A percentile compares a stretch with the other conserved stretches of the same genome.
These are phyloP conservation scores for Fratercula arctica DNA, from an alignment of 2,797 vertebrate species.

Conservation along the genomic window DNA sequence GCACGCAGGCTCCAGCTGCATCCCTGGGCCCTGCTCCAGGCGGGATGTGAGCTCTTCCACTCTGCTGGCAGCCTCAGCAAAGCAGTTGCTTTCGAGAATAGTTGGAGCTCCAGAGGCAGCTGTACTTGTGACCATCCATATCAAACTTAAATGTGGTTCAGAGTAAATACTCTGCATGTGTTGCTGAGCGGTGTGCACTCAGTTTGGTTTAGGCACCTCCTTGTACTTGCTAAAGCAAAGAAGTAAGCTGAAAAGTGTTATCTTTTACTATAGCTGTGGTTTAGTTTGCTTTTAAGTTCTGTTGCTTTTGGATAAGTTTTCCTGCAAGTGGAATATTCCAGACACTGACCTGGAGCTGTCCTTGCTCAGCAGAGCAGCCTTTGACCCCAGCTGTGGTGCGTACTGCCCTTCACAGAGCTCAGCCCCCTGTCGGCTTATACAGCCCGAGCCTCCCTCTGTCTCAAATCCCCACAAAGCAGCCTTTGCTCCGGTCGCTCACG, in stretches of 20 bases:
- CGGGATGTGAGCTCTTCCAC: neutral
- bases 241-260: neutral
- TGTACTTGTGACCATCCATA: neutral
- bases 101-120: neutral
- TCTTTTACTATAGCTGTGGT: neutral
- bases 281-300: neutral
- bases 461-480: neutral
- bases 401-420: neutral
- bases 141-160: neutral
- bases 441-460: neutral
- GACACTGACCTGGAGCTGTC: neutral
- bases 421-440: neutral
- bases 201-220: neutral
- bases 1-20: neutral
- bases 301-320: neutral
- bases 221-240: neutral
- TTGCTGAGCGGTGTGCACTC: neutral
- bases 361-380: neutral
- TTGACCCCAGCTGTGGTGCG: neutral
- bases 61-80: neutral
- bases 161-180: neutral
- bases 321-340: slow-evolving; percentile 14
- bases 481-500: neutral
- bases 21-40: neutral
- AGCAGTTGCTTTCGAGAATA: neutral